Evolutionary conservation across 2,888 invertebrate genomes (phyloP), one percentile per base, ranked within the genome.

Genomic region (Odiellus spinosus): DNA sequence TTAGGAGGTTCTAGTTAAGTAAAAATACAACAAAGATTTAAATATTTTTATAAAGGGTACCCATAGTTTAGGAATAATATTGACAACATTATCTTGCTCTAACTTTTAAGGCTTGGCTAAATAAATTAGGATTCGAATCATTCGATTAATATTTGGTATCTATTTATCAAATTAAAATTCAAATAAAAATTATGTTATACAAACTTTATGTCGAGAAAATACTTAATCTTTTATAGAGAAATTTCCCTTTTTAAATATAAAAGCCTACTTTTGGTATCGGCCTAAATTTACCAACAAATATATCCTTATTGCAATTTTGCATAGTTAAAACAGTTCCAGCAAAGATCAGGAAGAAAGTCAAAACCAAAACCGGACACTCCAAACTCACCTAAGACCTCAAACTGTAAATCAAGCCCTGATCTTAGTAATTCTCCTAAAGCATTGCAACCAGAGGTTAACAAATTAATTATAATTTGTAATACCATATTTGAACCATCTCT

Each of bases 261-360:
- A 8, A 19, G 34, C 20, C 40, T 39, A 11, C 17, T 26, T 17
- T 14, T 17, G 11, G 11, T 10, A 11, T 17, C 36, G 48, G 44
- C 42, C 44, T 45, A 45, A 45, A 33, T 15, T 44, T 15, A 32
- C 38, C 32, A 26, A 26, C 26, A 6, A 26, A 26, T 26, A 6
- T 6, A 26, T 6, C 26, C 26, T 26, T 4, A 26, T 26, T 26
- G 8, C 4, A 26, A 26, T 26, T 32, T 42, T 40, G 40, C 21
- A 5, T 18, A 51, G 51, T 36, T 51, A 6, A 51, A 51, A 33
- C 51, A 51, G 36, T 51, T 51, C 33, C 48, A 48, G 21, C 51
- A 51, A 26, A 38, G 39, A 21, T 20, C 44, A 46, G 45, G 43
- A 36, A 33, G 15, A 47, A 48, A 48, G 32, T 14, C 33, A 20